Evolutionary conservation across 2,888 invertebrate species (phyloP).

Genomic region (Drosophila merina): DNA sequence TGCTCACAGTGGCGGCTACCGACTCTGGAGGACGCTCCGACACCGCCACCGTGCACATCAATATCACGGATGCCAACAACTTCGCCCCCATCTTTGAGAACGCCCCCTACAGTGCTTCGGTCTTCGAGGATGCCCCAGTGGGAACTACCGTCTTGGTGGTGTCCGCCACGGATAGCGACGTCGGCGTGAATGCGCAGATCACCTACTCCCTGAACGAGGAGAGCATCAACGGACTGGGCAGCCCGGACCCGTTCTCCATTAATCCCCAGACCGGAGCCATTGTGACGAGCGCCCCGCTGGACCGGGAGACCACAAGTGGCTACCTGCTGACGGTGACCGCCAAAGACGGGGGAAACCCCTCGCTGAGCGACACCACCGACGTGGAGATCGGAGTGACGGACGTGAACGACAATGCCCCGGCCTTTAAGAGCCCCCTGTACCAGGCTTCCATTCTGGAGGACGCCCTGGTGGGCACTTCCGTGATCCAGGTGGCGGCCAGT

Average conservation of each 20-base stretch:
- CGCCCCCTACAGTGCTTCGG: conserved; percentile 94
- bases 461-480: conserved; percentile 91
- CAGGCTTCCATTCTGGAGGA: conserved; percentile 94
- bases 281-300: conserved; percentile 92
- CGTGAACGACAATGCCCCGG: conserved; percentile 97
- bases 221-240: conserved; percentile 85
- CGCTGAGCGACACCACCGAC: conserved; percentile 96
- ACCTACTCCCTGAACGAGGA: conserved; percentile 91
- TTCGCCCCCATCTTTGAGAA: conserved; percentile 96
- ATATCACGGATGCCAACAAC: conserved; percentile 97
- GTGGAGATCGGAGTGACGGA: conserved; percentile 97
- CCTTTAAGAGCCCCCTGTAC: conserved; percentile 92
- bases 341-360: conserved; percentile 95
- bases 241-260: conserved; percentile 91
- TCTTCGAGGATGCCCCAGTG: conserved; percentile 96
- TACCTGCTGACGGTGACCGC: conserved; percentile 96
- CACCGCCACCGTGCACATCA: conserved; percentile 94
- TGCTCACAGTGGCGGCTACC: conserved; percentile 93
- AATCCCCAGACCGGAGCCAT: conserved; percentile 97
- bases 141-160: conserved; percentile 97
- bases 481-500: conserved; percentile 91
- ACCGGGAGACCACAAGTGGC: conserved; percentile 92
- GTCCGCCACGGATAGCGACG: conserved; percentile 96
- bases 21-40: conserved; percentile 95
- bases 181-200: conserved; percentile 96